Base-by-base conservation (phyloP, 2,113 vertebrate species). In the Callipepla californica region DNA sequence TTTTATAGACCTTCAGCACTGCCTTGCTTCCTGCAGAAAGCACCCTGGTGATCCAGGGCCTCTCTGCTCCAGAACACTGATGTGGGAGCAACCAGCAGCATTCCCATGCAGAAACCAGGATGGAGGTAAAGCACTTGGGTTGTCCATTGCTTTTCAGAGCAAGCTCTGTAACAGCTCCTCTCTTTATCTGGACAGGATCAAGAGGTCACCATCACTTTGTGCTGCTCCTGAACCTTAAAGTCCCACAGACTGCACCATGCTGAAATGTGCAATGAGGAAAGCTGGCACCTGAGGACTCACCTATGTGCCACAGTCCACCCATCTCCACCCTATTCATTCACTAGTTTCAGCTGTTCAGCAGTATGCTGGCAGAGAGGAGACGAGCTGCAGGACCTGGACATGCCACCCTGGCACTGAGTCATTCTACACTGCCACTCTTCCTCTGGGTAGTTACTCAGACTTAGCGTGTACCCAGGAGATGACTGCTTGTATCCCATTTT, bases 211-310 rank as follows among this genome's bases (percentile, higher is more conserved):
- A 3, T 76, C 3, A 3, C 11, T 53, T n/a, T 6, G 23, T 40
- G 8, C 72, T 53, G 44, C 30, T 77, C 61, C 47, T 1, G 3
- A 92, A 61, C 16, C 7, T 70, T 59, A 20, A 28, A 21, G 57
- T 10, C 45, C 30, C 63, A 25, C 28, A n/a, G 17, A 40, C 4
- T 8, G 6, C 45, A 66, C 23, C 36, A 28, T 0, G 13, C 22
- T 65, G 72, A 90, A 82, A 55, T 1, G 7, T 21, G 16, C 44
- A 10, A 23, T 1, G 16, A 79, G 47, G 62, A 69, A 79, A 48
- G 14, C 8, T 22, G 28, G 62, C 11, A 8, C 25, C 34, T 44
- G 36, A 7, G 36, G 19, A 22, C 58, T 50, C 0, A 0, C 5
- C 23, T n/a, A 8, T 16, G 65, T 73, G 28, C 14, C 59, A 73